These are phyloP conservation scores for Carterocephalus palaemon DNA, from an alignment of 2,888 invertebrate genomes.

Conservation along the genomic window DNA sequence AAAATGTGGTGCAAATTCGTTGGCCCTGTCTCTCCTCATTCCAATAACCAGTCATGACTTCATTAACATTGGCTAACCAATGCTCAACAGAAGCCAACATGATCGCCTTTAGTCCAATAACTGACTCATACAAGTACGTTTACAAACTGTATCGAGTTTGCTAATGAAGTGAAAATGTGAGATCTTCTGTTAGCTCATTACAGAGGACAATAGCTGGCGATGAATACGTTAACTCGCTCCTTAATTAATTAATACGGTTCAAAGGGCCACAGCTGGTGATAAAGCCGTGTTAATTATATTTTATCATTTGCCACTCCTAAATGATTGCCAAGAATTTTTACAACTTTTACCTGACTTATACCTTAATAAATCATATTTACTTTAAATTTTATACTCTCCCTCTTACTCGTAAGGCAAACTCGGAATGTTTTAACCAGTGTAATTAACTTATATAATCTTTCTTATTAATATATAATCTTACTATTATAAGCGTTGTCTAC, in stretches of 20 bases:
- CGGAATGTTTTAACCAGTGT: too few relatives aligned
- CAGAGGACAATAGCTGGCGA: slow-evolving; percentile 27
- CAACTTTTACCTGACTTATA: not conserved
- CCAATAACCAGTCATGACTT: too few relatives aligned
- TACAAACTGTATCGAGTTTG: too few relatives aligned
- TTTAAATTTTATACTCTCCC: slow-evolving; percentile 6
- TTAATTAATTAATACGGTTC: slow-evolving; percentile 26
- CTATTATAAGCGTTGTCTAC: not conserved
- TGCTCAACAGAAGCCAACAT: too few relatives aligned
- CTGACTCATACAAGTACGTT: too few relatives aligned
- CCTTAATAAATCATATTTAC: slow-evolving; percentile 12
- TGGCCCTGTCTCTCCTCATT: too few relatives aligned
- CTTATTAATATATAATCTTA: not conserved
- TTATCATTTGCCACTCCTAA: not conserved
- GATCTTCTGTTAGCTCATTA: slow-evolving; percentile 34
- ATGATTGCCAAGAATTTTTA: slow-evolving; percentile 3
- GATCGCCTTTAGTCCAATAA: too few relatives aligned
- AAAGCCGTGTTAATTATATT: slow-evolving; percentile 12
- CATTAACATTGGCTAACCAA: too few relatives aligned
- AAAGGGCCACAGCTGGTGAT: slow-evolving; percentile 19
- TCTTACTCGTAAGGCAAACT: slow-evolving; percentile 1
- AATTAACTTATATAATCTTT: too few relatives aligned
- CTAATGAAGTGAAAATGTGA: too few relatives aligned
- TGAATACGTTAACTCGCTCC: slow-evolving; percentile 20
- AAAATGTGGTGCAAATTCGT: too few relatives aligned